Base-by-base conservation (phyloP, 2,888 invertebrate genomes). In the Protodeltote pygarga region DNA sequence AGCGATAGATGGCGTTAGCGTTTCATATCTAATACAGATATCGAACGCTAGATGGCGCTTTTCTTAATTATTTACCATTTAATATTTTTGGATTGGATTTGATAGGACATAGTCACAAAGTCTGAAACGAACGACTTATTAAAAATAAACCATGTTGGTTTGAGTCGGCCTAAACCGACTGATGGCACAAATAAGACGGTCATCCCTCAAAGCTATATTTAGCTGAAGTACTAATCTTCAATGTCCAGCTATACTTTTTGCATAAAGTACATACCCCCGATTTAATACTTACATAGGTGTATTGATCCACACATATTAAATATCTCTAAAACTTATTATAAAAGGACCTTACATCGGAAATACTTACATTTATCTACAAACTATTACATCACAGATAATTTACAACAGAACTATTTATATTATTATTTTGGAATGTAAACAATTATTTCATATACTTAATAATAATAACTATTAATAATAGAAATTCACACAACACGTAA, bases 351-450 rank as follows among this genome's bases (percentile, higher is more conserved):
- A 57, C 9, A 41, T 49, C 29, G 13, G 64, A 38, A 23, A 50
- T 44, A 52, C 60, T 53, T 68, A 67, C 17, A 49, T 28, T 44
- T 63, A 68, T 50, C 49, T 68, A 68, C 45, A 65, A 72, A 71
- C 76, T 77, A 79, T 70, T 63, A 80, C 79, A 84, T 85, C 85
- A 85, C 85, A 85, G 85, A 83, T 83, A 81, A 73, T 75, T 83
- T 79, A 81, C 75, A 78, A 77, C 75, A 74, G 66, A 73, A 73
- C 64, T 65, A 67, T 63, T 48, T 57, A 49, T 46, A 55, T 38
- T 62, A 38, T 58, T 44, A 57, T 54, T 48, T 44, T 53, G 68
- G 67, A 67, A 67, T 67, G 67, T 62, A 47, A 45, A 57, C 39
- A 37, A 44, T 40, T 0, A 38, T 39, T 24, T 44, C 6, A 37